phyloP scores from a whole-genome alignment of 1,140 invertebrate species.

The Metopolophium dirhodum region DNA sequence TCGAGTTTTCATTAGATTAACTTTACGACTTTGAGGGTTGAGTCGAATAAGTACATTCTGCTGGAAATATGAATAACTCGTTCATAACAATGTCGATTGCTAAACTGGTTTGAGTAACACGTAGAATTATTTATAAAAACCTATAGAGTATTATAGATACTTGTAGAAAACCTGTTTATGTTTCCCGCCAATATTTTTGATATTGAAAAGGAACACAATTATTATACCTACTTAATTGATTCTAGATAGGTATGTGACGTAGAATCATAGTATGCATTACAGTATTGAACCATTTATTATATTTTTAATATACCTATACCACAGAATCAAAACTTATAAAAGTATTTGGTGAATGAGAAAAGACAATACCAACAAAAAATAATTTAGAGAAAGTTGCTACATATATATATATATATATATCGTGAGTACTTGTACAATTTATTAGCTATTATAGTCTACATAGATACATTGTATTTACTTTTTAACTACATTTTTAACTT shows the following conservation, averaged over 20 bases:
- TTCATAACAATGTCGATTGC: slow-evolving; percentile 25
- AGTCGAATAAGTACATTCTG: slow-evolving; percentile 16
- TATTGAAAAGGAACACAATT: background rate
- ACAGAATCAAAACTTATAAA: no score
- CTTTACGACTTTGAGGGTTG: slow-evolving; percentile 35
- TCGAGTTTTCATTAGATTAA: background rate
- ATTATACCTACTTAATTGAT: background rate
- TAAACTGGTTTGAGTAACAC: slow-evolving; percentile 37
- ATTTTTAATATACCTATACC: background rate
- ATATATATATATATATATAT: background rate
- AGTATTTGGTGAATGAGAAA: background rate
- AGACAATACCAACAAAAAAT: background rate
- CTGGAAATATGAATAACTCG: slow-evolving; percentile 36
- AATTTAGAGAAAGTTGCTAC: background rate
- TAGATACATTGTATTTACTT: background rate
- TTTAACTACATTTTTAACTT: background rate
- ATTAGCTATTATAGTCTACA: background rate
- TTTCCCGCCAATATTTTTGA: slow-evolving; percentile 51
- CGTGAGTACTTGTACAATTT: background rate
- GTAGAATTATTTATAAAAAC: background rate
- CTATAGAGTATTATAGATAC: background rate
- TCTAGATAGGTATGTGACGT: background rate
- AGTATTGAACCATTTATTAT: background rate
- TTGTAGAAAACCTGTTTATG: background rate
- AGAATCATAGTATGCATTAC: background rate